A percentile compares a stretch with the other conserved stretches of the same genome.
phyloP scores from a whole-genome alignment of 1,140 invertebrate species.

The Rhynchophorus ferrugineus region DNA sequence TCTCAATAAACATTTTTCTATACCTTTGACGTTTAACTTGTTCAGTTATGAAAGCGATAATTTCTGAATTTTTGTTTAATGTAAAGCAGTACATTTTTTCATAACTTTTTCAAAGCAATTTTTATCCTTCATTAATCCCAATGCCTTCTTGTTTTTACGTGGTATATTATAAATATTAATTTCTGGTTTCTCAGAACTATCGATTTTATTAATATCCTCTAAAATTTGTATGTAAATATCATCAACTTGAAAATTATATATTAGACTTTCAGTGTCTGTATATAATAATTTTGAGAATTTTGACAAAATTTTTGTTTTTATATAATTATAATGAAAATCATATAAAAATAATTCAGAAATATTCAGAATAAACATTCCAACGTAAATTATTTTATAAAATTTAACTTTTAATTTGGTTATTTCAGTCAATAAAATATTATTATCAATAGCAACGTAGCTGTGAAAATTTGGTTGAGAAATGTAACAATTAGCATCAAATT shows the following conservation, averaged over 20 bases:
- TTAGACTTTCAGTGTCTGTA: conserved; percentile 32
- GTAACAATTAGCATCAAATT: conserved; percentile 26
- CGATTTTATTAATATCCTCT: conserved; percentile 26
- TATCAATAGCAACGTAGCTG: conserved; percentile 28
- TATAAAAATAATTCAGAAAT: conserved; percentile 31
- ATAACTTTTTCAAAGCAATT: conserved; percentile 37
- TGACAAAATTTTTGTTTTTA: conserved; percentile 17
- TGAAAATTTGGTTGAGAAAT: conserved; percentile 35
- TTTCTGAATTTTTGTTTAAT: too few relatives aligned
- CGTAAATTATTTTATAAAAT: conserved; percentile 42
- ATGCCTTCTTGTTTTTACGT: conserved; percentile 42
- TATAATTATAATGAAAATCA: conserved; percentile 31
- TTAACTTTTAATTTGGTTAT: conserved; percentile 32
- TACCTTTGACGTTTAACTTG: too few relatives aligned
- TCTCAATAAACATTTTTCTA: too few relatives aligned
- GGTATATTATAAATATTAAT: conserved; percentile 32
- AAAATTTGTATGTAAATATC: conserved; percentile 25
- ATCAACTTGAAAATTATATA: conserved; percentile 24
- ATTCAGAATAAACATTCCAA: conserved; percentile 41
- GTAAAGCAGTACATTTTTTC: conserved; percentile 38
- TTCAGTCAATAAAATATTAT: conserved; percentile 39
- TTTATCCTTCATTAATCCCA: conserved; percentile 48
- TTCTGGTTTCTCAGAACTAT: conserved; percentile 33
- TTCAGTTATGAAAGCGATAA: too few relatives aligned
- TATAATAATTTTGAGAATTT: conserved; percentile 29